Conservation (phyloP, 2,797 vertebrate genomes). For the Diplodus sargus region DNA sequence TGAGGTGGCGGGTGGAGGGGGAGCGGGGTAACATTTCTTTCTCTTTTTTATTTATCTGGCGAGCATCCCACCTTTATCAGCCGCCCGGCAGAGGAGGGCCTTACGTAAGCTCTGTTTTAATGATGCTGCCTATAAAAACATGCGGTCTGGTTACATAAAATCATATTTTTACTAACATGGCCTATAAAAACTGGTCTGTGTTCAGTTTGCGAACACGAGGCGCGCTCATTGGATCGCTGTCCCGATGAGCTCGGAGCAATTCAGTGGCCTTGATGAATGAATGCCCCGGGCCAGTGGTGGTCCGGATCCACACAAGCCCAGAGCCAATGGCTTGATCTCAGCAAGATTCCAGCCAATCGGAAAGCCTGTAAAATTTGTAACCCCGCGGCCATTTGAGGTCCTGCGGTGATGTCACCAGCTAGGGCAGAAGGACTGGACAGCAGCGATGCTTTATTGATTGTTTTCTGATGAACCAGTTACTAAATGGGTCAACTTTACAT, state of each 20-base stretch:
- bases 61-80: conserved; percentile 65
- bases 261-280: conserved; percentile 56
- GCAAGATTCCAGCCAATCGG: conserved; percentile 28
- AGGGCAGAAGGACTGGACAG: not conserved
- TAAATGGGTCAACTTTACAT: not conserved
- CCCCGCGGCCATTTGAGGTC: conserved; percentile 20
- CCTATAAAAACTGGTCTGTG: conserved; percentile 16
- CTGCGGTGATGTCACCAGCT: conserved; percentile 32
- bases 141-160: conserved; percentile 54
- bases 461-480: not conserved
- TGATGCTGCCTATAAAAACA: conserved; percentile 41
- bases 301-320: conserved; percentile 41
- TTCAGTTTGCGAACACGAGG: conserved; percentile 12
- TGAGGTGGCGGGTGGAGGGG: not conserved
- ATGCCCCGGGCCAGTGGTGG: conserved; percentile 44
- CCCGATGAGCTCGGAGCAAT: conserved; percentile 55
- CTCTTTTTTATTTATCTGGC: conserved; percentile 53
- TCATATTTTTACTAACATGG: conserved; percentile 27
- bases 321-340: conserved; percentile 37
- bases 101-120: conserved; percentile 56
- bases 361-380: conserved; percentile 18
- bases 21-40: conserved; percentile 33
- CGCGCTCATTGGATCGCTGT: conserved; percentile 11
- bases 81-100: conserved; percentile 49
- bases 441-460: conserved; percentile 9